These are phyloP conservation scores for Aptenodytes forsteri DNA, from an alignment of 2,113 vertebrate species.

Conservation along the genomic window DNA sequence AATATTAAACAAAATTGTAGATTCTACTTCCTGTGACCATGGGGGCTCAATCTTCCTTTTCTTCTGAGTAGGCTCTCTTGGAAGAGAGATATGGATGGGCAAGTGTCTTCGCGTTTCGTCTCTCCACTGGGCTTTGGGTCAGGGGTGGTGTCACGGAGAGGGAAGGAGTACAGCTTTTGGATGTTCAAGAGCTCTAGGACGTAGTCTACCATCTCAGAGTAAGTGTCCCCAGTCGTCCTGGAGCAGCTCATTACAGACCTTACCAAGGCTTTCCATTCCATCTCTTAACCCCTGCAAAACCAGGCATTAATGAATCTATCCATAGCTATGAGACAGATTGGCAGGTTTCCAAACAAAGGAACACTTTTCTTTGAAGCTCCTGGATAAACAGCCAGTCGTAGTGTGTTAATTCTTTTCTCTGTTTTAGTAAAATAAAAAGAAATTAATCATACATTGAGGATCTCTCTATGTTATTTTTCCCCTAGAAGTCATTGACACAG, in stretches of 20 bases:
- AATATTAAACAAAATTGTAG: background rate
- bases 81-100: background rate
- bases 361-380: background rate
- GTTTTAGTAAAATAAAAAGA: background rate
- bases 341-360: background rate
- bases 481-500: background rate
- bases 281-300: background rate
- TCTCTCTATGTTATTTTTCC: background rate
- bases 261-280: background rate
- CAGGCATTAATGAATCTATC: background rate
- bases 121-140: background rate
- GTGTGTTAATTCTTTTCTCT: background rate
- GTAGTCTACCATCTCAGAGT: background rate
- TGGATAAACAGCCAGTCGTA: background rate
- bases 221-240: background rate
- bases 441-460: background rate
- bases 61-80: background rate
- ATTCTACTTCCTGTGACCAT: background rate
- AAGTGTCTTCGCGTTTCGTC: background rate
- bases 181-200: background rate
- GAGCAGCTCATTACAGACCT: background rate
- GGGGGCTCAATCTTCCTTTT: background rate
- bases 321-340: background rate
- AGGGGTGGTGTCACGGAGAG: background rate
- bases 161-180: background rate